Base-by-base conservation (phyloP, 2,797 vertebrate species). In the Smutsia temminckii region DNA sequence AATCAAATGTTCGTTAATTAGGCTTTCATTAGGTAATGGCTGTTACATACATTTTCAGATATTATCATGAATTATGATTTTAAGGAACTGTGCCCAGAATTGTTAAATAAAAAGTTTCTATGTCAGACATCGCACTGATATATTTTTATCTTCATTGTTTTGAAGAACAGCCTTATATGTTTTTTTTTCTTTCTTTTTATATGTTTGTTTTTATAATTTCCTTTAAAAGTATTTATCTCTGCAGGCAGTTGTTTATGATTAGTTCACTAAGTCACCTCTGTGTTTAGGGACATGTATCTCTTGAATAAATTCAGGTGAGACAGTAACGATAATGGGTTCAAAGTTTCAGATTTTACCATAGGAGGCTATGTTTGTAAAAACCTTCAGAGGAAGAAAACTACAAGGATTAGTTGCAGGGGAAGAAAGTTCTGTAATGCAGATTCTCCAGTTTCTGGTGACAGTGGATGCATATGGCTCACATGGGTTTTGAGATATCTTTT, bases 41-140 rank as follows among this genome's bases (percentile, higher is more conserved):
- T 86, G 42, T 89, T 89, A 29, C 20, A 40, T 20, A 63, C 3
- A 63, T n/a, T 61, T 92, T 85, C 68, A 87, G 34, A 8, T 79
- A 49, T 80, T 90, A 66, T 57, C 16, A 3, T 86, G 23, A 63
- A 72, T 61, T 18, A 32, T 14, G 6, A 53, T 74, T 89, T 96
- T 64, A 89, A 92, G 53, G 17, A 96, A 61, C 13, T 9, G 1
- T 63, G 18, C 13, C 4, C 23, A 93, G n/a, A 79, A 74, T 78
- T 72, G 61, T 53, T 57, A 32, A 93, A 49, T 29, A 59, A 94
- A 74, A 46, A 75, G 27, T 42, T 95, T 88, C 6, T 32, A 69
- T 72, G 32, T 74, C 34, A 53, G 69, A 85, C 85, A 68, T 23
- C 74, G 34, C 42, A 95, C 23, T 78, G 64, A 95, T 95, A 83